These are phyloP conservation scores for Luperina testacea DNA, from an alignment of 2,888 invertebrate species.

Conservation along the genomic window DNA sequence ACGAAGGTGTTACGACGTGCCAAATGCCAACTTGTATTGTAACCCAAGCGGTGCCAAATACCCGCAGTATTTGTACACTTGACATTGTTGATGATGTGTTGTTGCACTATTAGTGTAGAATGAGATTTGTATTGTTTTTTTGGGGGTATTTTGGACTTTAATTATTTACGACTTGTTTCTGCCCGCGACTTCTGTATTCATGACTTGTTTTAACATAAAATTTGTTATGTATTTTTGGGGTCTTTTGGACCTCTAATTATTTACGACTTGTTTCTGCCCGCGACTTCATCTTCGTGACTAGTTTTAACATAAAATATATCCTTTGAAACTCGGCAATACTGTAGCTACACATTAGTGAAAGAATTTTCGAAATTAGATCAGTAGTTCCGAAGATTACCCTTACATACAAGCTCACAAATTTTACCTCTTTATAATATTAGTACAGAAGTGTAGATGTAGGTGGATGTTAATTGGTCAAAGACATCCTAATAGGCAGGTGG, in stretches of 20 bases:
- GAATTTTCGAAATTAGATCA: background rate
- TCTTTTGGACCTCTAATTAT: background rate
- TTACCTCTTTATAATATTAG: background rate
- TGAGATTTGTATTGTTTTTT: background rate
- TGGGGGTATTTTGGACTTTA: background rate
- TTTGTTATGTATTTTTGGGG: too few relatives aligned
- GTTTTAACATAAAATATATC: background rate
- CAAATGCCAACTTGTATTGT: slow-evolving; percentile 52
- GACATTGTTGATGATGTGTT: slow-evolving; percentile 42
- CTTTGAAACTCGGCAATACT: background rate
- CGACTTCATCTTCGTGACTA: background rate
- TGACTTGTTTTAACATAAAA: background rate
- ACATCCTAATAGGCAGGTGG: background rate
- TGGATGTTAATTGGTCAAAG: background rate
- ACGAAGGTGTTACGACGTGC: slow-evolving; percentile 51
- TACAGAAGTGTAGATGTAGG: background rate
- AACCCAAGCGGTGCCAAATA: slow-evolving; percentile 58
- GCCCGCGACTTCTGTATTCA: background rate
- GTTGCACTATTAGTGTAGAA: background rate
- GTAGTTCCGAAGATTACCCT: background rate
- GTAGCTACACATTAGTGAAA: background rate
- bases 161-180: background rate
- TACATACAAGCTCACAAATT: background rate
- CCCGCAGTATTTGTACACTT: slow-evolving; percentile 49
- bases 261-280: background rate